Evolutionary conservation across 1,140 invertebrate genomes (phyloP).

Genomic region (Eciton burchellii): DNA sequence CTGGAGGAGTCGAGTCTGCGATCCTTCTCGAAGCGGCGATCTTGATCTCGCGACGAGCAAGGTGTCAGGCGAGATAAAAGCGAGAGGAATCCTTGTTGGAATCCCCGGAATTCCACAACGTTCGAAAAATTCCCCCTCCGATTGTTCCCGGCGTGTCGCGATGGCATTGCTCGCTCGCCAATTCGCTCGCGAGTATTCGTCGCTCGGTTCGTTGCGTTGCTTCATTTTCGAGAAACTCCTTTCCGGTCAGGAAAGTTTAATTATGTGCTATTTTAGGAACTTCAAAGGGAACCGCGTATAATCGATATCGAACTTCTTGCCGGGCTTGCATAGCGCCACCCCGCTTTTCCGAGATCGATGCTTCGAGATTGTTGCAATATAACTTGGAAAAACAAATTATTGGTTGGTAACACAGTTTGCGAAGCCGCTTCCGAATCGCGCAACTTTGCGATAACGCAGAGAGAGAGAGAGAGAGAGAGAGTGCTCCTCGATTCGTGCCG

Average conservation of each 20-base stretch:
- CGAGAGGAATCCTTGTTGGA: background rate
- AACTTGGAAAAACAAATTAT: constrained; percentile 55
- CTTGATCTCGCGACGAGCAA: constrained; percentile 53
- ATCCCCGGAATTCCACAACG: background rate
- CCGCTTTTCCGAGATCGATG: constrained; percentile 29
- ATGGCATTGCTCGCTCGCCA: constrained; percentile 8
- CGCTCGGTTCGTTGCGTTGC: background rate
- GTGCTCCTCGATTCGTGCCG: background rate
- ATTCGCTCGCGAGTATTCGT: constrained; percentile 5
- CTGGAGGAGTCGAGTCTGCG: constrained; percentile 10
- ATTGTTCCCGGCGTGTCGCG: background rate
- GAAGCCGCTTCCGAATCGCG: background rate
- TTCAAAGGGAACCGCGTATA: background rate
- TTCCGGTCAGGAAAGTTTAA: constrained; percentile 48
- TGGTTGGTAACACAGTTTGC: constrained; percentile 7
- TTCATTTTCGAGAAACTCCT: background rate
- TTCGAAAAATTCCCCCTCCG: constrained; percentile 3
- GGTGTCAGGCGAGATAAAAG: background rate
- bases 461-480: no score
- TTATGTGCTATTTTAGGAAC: constrained; percentile 25
- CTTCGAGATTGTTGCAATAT: constrained; percentile 50
- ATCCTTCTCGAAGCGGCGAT: constrained; percentile 40
- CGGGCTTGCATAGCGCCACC: constrained; percentile 23
- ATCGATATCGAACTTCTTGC: constrained; percentile 32
- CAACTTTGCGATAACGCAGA: constrained; percentile 24